Conservation (phyloP, 2,888 invertebrate species). For the Timema cristinae region DNA sequence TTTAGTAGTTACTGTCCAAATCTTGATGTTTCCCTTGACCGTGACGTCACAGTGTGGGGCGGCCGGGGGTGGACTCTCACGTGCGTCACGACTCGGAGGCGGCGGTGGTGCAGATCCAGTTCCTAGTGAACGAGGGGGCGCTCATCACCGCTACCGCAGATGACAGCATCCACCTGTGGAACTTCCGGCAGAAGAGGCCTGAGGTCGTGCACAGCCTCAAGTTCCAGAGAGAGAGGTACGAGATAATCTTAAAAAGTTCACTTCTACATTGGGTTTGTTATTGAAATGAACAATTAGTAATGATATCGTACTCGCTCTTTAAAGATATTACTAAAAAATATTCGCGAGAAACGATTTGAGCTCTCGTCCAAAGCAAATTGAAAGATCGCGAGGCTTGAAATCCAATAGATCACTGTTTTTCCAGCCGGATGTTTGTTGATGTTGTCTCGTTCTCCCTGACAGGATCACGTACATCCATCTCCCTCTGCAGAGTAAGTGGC, state of each 20-base stretch:
- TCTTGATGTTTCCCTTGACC: slow-evolving; percentile 42
- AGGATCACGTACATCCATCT: slow-evolving; percentile 94
- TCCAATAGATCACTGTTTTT: not conserved
- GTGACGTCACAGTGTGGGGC: slow-evolving; percentile 70
- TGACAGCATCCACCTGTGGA: slow-evolving; percentile 96
- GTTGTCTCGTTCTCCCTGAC: slow-evolving; percentile 35
- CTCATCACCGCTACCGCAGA: slow-evolving; percentile 94
- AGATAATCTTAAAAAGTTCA: slow-evolving; percentile 45
- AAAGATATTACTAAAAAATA: not conserved
- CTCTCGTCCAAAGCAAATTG: no score
- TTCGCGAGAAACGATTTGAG: no score
- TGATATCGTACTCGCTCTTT: not conserved
- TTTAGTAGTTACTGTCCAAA: not conserved
- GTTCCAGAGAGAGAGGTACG: slow-evolving; percentile 92
- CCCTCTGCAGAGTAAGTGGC: slow-evolving; percentile 96
- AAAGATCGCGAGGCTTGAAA: no score
- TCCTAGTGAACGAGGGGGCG: slow-evolving; percentile 96
- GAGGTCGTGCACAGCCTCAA: slow-evolving; percentile 95
- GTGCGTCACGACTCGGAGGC: slow-evolving; percentile 77
- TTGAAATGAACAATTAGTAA: no score
- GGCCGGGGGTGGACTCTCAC: slow-evolving; percentile 95
- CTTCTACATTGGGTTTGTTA: slow-evolving; percentile 49
- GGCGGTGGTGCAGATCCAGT: slow-evolving; percentile 86
- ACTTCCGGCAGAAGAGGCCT: slow-evolving; percentile 89
- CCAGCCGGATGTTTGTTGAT: no score